These are phyloP conservation scores for Arrhamphus sclerolepis DNA, from an alignment of 2,797 vertebrate species.

Conservation along the genomic window DNA sequence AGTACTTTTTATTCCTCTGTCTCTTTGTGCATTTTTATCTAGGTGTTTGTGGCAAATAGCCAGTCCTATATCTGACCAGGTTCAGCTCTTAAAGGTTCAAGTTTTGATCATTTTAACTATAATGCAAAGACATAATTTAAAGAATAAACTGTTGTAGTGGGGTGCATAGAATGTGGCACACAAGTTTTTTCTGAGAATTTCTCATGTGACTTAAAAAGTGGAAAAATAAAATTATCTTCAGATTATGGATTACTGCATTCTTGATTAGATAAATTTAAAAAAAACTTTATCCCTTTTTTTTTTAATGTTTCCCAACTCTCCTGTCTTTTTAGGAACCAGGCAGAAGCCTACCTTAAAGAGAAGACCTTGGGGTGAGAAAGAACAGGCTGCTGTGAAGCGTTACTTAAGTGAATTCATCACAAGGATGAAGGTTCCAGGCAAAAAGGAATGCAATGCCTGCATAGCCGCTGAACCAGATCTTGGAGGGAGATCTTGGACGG, in stretches of 20 bases:
- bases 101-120: too few species aligned
- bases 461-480: constrained; percentile 77
- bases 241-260: too few species aligned
- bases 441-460: constrained; percentile 79
- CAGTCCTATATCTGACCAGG: neutral
- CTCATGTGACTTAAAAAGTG: too few species aligned
- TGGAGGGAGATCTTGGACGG: constrained; percentile 73
- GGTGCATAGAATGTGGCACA: too few species aligned
- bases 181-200: too few species aligned
- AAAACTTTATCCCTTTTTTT: neutral
- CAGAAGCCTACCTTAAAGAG: constrained; percentile 63
- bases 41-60: neutral
- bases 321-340: constrained; percentile 49
- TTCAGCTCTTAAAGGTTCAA: neutral
- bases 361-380: constrained; percentile 72
- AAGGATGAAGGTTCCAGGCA: constrained; percentile 76
- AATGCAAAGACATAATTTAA: too few species aligned
- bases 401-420: constrained; percentile 67
- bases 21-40: neutral
- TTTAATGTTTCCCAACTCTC: constrained; percentile 16
- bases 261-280: too few species aligned
- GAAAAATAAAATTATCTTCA: too few species aligned
- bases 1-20: constrained; percentile 21
- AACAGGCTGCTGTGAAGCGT: constrained; percentile 73
- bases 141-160: too few species aligned